These are phyloP conservation scores for Metopolophium dirhodum DNA, from an alignment of 1,140 invertebrate species.

Conservation along the genomic window DNA sequence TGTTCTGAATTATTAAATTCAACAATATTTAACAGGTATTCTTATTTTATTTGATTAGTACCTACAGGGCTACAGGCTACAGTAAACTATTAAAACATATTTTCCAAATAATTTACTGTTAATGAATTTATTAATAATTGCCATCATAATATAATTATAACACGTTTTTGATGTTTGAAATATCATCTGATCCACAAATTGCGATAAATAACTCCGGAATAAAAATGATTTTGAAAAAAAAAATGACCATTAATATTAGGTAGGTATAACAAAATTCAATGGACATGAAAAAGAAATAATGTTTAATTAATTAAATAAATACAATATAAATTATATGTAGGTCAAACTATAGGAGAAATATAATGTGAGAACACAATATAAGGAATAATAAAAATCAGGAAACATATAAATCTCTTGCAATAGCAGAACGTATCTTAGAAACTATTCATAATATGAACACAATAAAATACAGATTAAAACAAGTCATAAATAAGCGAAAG, in stretches of 20 bases:
- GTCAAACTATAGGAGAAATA: background rate
- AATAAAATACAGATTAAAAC: slow-evolving; percentile 9
- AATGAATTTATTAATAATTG: background rate
- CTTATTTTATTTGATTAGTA: background rate
- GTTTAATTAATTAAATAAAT: background rate
- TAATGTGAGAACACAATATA: background rate
- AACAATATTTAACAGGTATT: background rate
- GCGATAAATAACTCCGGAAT: background rate
- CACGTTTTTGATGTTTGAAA: background rate
- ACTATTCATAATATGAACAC: background rate
- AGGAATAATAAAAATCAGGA: background rate
- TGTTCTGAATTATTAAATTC: background rate
- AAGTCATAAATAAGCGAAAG: slow-evolving; percentile 1
- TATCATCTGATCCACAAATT: background rate
- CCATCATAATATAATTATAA: background rate
- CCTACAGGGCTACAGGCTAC: background rate
- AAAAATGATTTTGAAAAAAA: background rate
- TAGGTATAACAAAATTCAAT: background rate
- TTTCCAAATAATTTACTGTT: background rate
- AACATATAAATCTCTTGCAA: background rate
- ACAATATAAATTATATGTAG: slow-evolving; percentile 1
- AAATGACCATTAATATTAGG: background rate
- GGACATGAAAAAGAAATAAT: background rate
- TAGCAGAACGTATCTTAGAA: background rate
- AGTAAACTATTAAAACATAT: background rate